Conservation (phyloP, 2,797 vertebrate species). For the Iguana delicatissima region DNA sequence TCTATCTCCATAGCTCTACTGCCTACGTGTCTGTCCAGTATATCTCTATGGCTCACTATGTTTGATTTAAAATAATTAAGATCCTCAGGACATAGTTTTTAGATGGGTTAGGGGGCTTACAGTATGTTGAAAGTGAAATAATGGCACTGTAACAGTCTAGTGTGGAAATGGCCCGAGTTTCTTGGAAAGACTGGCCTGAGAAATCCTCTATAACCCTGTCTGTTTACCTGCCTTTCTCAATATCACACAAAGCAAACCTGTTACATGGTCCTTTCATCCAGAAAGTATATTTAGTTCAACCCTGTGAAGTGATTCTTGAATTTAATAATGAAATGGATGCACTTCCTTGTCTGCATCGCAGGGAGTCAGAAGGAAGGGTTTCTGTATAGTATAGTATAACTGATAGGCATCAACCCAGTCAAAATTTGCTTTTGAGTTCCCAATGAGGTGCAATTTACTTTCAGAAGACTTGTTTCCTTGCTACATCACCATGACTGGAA, state of each 20-base stretch:
- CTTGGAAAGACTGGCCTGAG: not conserved
- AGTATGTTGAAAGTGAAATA: too few species aligned
- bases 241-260: not conserved
- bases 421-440: constrained; percentile 4
- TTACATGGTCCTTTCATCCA: not conserved
- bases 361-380: not conserved
- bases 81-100: too few species aligned
- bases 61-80: too few species aligned
- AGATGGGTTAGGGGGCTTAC: too few species aligned
- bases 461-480: not conserved
- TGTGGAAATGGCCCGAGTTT: not conserved
- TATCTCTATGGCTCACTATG: too few species aligned
- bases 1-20: too few species aligned
- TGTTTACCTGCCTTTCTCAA: not conserved
- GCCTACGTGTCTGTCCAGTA: too few species aligned
- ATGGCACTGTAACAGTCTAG: too few species aligned
- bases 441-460: constrained; percentile 5
- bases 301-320: not conserved
- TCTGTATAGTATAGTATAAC: not conserved
- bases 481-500: constrained; percentile 8
- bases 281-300: not conserved
- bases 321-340: not conserved
- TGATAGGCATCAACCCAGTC: not conserved
- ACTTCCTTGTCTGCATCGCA: not conserved
- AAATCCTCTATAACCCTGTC: not conserved